Evolutionary conservation across 2,888 invertebrate genomes (phyloP), one percentile per base, ranked within the genome.

Genomic region (Scaptomyza flava): DNA sequence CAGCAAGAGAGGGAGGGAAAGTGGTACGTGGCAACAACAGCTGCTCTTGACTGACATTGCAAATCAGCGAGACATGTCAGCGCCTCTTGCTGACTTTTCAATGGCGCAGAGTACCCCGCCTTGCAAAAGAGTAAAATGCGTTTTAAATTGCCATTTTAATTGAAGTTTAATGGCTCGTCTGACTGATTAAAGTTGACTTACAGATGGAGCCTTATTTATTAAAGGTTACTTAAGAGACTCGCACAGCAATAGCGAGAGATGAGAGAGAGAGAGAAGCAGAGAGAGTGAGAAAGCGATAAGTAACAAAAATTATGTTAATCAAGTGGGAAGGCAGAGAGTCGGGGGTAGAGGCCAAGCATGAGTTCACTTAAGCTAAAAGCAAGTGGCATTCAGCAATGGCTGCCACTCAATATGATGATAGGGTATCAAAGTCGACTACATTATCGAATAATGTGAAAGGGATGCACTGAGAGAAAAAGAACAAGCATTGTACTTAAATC

Each of bases 11-110:
- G 8, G 9, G 9, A 20, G 14, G 8, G 3, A 6, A 33, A 2
- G 33, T 12, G 33, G 20, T 20, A 8, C n/a, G 23, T 23, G 41
- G 41, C 27, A 66, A 60, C 72, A 83, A 66, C 87, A 82, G 82
- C 80, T 88, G 88, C 52, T 65, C 56, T 73, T 87, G 87, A 83
- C 76, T 84, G 88, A 83, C 77, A 77, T 70, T 68, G 68, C 73
- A 80, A 82, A 80, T 77, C 81, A 77, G 71, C 71, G 67, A 76
- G 61, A 79, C 64, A 81, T 79, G 81, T 75, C 72, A 69, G 47
- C 61, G 63, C 68, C 42, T 66, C 68, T 72, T 79, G 75, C 79
- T 79, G 66, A 72, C 72, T 64, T 59, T 68, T 46, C 47, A 38
- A 45, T 48, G 38, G 36, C 27, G 38, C 20, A 2, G 11, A 4